A percentile compares a stretch with the other conserved stretches of the same genome.
These are phyloP conservation scores for Gymnoscopelus braueri DNA, from an alignment of 2,797 vertebrate species.

Conservation along the genomic window DNA sequence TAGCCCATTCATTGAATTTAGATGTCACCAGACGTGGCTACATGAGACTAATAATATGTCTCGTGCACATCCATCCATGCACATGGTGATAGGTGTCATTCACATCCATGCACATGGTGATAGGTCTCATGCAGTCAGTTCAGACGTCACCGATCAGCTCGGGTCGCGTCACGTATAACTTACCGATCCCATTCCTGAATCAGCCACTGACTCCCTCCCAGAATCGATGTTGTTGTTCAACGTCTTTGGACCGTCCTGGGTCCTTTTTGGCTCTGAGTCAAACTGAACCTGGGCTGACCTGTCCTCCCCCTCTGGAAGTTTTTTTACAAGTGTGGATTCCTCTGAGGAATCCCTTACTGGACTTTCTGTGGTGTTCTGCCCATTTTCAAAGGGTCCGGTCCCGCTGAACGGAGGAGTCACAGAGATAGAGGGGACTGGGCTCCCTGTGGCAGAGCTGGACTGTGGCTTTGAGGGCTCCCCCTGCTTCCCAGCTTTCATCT, in stretches of 20 bases:
- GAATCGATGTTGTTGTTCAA: constrained; percentile 18
- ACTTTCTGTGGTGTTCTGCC: background rate
- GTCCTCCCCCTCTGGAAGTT: background rate
- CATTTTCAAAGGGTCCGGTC: background rate
- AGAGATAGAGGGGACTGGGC: constrained; percentile 42
- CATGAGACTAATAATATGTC: too few species aligned
- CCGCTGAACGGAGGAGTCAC: constrained; percentile 39
- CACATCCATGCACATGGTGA: too few species aligned
- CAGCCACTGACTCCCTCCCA: constrained; percentile 51
- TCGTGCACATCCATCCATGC: too few species aligned
- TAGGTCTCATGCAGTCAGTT: constrained; percentile 32
- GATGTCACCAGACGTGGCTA: too few species aligned
- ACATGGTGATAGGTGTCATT: too few species aligned
- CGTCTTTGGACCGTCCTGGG: constrained; percentile 13
- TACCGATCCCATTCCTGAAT: constrained; percentile 76
- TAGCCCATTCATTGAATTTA: too few species aligned
- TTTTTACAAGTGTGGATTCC: too few species aligned
- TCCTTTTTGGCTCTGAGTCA: background rate
- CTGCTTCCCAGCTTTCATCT: too few species aligned
- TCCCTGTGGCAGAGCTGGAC: background rate
- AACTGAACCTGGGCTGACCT: constrained; percentile 13
- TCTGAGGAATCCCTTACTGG: too few species aligned
- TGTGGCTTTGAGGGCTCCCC: too few species aligned
- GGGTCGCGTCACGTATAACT: constrained; percentile 32
- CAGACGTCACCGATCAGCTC: too few species aligned